Conservation (phyloP, 2,888 invertebrate genomes). For the Coronaproctus castanopsis region DNA sequence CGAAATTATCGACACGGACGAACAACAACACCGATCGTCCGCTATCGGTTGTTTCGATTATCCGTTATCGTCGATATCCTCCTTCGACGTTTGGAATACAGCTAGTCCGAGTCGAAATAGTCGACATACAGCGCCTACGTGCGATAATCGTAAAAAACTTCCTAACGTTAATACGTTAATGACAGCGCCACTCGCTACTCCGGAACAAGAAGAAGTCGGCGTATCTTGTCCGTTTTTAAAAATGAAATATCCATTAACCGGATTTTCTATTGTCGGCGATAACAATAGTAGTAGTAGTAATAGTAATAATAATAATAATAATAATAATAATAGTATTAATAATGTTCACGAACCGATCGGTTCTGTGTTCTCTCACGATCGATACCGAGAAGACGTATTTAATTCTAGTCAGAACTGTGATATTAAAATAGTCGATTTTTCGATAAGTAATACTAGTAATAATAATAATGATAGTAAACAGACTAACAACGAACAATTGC, state of each 20-base stretch:
- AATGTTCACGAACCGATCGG: background rate
- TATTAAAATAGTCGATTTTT: conserved; percentile 8
- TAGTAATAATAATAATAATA: conserved; percentile 2
- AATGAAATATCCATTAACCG: background rate
- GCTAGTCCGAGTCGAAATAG: too few relatives aligned
- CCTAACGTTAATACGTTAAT: too few relatives aligned
- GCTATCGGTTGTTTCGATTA: conserved; percentile 11
- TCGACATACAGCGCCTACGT: too few relatives aligned
- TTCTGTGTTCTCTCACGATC: too few relatives aligned
- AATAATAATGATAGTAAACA: background rate
- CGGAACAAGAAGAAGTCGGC: conserved; percentile 27
- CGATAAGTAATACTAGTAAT: background rate
- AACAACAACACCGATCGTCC: conserved; percentile 23
- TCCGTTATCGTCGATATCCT: background rate
- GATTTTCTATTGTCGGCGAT: background rate
- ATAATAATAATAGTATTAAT: background rate
- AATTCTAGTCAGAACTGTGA: conserved; percentile 14
- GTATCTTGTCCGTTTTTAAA: background rate
- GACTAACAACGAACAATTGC: background rate
- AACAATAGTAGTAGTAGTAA: conserved; percentile 8
- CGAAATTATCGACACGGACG: conserved; percentile 66
- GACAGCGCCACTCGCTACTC: conserved; percentile 39
- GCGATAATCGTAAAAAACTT: too few relatives aligned
- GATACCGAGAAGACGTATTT: too few relatives aligned
- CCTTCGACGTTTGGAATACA: background rate